These are phyloP conservation scores for Myodes glareolus DNA, from an alignment of 2,113 vertebrate genomes.

Conservation along the genomic window DNA sequence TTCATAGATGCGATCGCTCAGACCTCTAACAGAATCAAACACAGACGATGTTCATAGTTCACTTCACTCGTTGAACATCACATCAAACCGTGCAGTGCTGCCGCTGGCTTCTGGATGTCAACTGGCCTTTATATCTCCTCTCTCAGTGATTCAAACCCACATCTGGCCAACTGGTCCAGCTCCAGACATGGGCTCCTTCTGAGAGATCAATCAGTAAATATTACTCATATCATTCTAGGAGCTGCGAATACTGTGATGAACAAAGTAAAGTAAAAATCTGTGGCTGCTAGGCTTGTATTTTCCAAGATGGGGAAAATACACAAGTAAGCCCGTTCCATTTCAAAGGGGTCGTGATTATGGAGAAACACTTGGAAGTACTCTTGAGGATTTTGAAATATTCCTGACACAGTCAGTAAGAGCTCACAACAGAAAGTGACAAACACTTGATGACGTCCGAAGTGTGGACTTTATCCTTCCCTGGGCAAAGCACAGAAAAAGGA, in stretches of 20 bases:
- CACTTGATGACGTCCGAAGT: not conserved
- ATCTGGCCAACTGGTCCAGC: not conserved
- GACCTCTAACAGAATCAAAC: not conserved
- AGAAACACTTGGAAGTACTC: not conserved
- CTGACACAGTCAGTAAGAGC: not conserved
- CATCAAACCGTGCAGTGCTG: not conserved
- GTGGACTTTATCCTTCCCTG: not conserved
- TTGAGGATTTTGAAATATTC: not conserved
- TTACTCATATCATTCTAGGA: not conserved
- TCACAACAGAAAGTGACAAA: not conserved
- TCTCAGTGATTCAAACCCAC: not conserved
- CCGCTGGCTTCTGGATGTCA: not conserved
- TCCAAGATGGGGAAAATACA: not conserved
- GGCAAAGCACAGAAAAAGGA: not conserved
- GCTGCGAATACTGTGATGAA: not conserved
- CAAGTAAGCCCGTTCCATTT: not conserved
- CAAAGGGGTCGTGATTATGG: not conserved
- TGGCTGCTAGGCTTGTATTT: not conserved
- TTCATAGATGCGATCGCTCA: not conserved
- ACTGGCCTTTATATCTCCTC: not conserved
- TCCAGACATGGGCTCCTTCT: not conserved
- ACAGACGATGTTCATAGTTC: not conserved
- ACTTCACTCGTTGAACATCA: not conserved
- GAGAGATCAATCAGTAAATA: not conserved
- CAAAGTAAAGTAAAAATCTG: not conserved